Evolutionary conservation across 1,140 invertebrate species (phyloP).

Genomic region (Drosophila pseudoobscura): DNA sequence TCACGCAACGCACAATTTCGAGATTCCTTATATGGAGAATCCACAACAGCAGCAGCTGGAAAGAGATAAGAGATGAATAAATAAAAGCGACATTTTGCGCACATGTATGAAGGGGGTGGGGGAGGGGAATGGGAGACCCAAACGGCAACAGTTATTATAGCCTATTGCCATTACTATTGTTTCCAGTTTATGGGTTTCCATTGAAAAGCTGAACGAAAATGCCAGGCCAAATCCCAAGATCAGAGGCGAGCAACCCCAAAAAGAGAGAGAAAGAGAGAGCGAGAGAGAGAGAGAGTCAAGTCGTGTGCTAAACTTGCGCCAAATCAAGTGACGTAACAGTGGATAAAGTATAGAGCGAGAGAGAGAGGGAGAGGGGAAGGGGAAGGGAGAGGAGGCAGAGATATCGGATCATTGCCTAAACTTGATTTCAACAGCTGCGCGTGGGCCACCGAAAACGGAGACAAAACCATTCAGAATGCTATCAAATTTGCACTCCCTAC

Average conservation of each 20-base stretch:
- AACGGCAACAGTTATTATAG: constrained; percentile 6
- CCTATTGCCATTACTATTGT: constrained; percentile 9
- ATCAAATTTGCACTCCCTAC: constrained; percentile 1
- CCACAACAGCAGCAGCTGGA: constrained; percentile 11
- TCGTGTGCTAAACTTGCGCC: constrained; percentile 56
- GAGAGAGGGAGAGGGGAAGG: neutral
- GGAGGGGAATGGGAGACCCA: too few species aligned
- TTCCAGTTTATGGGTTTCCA: constrained; percentile 36
- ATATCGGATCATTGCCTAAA: constrained; percentile 25
- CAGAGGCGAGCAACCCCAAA: constrained; percentile 7
- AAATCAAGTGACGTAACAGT: constrained; percentile 46
- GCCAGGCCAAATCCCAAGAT: constrained; percentile 45
- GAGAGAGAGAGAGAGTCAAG: neutral
- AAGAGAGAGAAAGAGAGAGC: neutral
- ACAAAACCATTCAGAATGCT: constrained; percentile 20
- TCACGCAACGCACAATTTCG: constrained; percentile 15
- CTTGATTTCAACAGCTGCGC: constrained; percentile 63
- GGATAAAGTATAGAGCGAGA: constrained; percentile 2
- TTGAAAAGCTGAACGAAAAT: constrained; percentile 39
- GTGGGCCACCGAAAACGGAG: constrained; percentile 42
- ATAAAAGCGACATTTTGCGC: constrained; percentile 49
- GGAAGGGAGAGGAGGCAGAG: neutral
- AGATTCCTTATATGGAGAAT: constrained; percentile 41
- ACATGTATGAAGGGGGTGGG: neutral
- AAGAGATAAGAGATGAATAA: constrained; percentile 37